Percentiles rank a stretch among this genome's conserved stretches.
Evolutionary conservation across 2,888 invertebrate species (phyloP).

Genomic region (Plemyria rubiginata): DNA sequence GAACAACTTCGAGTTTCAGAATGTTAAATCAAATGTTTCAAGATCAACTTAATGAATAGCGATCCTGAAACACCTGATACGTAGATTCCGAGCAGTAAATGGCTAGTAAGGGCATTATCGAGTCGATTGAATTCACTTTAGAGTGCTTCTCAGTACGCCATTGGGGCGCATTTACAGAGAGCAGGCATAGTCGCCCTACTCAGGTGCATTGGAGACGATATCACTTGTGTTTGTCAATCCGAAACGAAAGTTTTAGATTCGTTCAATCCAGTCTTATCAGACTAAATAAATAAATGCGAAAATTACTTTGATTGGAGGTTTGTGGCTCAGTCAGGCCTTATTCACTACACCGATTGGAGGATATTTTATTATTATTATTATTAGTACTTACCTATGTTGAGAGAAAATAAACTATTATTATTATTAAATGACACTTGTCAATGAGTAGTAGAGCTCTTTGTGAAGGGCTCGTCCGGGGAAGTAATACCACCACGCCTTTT

Average conservation of each 20-base stretch:
- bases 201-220: not conserved
- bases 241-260: conserved; percentile 2
- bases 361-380: too few species aligned
- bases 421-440: too few species aligned
- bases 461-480: too few species aligned
- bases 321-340: too few species aligned
- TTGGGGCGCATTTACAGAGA: conserved; percentile 29
- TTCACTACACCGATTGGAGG: too few species aligned
- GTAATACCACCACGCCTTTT: too few species aligned
- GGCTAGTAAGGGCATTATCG: conserved; percentile 35
- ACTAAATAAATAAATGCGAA: too few species aligned
- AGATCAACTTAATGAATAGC: conserved; percentile 29
- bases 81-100: conserved; percentile 30
- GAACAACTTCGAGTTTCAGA: conserved; percentile 20
- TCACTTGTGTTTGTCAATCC: conserved; percentile 1
- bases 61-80: conserved; percentile 35
- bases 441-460: too few species aligned
- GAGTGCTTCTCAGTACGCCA: conserved; percentile 28
- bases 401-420: too few species aligned
- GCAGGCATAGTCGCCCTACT: conserved; percentile 2
- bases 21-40: conserved; percentile 26
- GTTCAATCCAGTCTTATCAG: not conserved
- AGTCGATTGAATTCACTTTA: conserved; percentile 34
- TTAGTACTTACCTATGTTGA: too few species aligned
- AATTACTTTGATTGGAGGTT: too few species aligned